phyloP scores from a whole-genome alignment of 23 tunicate species.

The Ciona savignyi region DNA sequence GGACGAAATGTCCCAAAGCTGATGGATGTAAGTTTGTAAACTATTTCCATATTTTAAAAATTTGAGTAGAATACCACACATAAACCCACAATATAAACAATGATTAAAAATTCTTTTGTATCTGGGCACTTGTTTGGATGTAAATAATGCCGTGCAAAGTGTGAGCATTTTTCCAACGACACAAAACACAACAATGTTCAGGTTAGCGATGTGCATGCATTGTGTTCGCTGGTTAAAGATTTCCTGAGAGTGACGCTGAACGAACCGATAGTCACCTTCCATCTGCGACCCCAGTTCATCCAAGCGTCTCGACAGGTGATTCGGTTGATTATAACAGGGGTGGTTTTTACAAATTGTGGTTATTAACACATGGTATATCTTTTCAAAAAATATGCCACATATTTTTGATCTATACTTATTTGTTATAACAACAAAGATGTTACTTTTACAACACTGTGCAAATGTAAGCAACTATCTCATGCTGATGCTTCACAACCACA shows the following conservation, averaged over 20 bases:
- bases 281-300: conserved; percentile 51
- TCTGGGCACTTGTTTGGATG: not conserved
- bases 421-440: too few relatives aligned
- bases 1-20: conserved; percentile 59
- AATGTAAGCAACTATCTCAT: not conserved
- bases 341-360: too few relatives aligned
- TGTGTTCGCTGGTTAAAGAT: conserved; percentile 90
- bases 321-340: too few relatives aligned
- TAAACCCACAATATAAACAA: not conserved
- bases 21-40: conserved; percentile 18
- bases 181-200: not conserved
- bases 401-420: too few relatives aligned
- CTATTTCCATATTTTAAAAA: not conserved
- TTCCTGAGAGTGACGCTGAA: conserved; percentile 58
- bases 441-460: not conserved
- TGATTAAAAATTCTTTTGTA: not conserved
- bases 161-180: not conserved
- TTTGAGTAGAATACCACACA: not conserved
- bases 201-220: conserved; percentile 65
- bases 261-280: conserved; percentile 77
- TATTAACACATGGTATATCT: too few relatives aligned
- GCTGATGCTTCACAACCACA: not conserved
- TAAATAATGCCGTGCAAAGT: not conserved
- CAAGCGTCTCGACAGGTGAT: conserved; percentile 46
- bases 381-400: too few relatives aligned